Conservation (phyloP, 2,888 invertebrate species). For the Escarpia spicata region DNA sequence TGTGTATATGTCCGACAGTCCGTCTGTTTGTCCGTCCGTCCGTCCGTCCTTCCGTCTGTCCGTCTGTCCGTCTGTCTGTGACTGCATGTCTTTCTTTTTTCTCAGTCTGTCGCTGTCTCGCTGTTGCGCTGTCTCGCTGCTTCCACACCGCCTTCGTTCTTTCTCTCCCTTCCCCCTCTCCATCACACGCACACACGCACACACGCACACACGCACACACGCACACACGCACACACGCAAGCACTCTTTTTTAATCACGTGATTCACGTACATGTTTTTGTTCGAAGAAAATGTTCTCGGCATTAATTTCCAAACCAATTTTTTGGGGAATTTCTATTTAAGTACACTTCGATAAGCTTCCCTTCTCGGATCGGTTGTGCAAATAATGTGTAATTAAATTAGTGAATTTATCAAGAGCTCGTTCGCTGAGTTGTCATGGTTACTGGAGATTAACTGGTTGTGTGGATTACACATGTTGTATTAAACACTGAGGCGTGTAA, state of each 20-base stretch:
- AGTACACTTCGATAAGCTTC: not conserved
- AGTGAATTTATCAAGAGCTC: not conserved
- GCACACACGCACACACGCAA: not conserved
- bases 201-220: not conserved
- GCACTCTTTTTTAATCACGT: not conserved
- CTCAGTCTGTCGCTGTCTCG: too few relatives aligned
- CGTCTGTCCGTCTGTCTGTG: too few relatives aligned
- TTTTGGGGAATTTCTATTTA: not conserved
- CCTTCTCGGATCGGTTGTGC: not conserved
- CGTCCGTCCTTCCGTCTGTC: too few relatives aligned
- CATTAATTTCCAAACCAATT: not conserved
- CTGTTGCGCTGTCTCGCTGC: too few relatives aligned
- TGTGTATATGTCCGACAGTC: too few relatives aligned
- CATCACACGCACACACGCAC: not conserved
- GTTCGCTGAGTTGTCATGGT: not conserved
- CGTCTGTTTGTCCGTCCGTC: too few relatives aligned
- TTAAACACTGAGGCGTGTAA: not conserved
- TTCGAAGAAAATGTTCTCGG: not conserved
- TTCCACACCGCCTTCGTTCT: too few relatives aligned
- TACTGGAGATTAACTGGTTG: not conserved
- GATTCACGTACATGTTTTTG: not conserved
- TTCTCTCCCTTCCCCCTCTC: too few relatives aligned
- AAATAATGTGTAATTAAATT: not conserved
- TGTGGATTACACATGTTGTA: not conserved
- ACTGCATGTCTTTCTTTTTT: too few relatives aligned